These are phyloP conservation scores for Harlomillsia oculata DNA, from an alignment of 1,140 invertebrate genomes.

Conservation along the genomic window DNA sequence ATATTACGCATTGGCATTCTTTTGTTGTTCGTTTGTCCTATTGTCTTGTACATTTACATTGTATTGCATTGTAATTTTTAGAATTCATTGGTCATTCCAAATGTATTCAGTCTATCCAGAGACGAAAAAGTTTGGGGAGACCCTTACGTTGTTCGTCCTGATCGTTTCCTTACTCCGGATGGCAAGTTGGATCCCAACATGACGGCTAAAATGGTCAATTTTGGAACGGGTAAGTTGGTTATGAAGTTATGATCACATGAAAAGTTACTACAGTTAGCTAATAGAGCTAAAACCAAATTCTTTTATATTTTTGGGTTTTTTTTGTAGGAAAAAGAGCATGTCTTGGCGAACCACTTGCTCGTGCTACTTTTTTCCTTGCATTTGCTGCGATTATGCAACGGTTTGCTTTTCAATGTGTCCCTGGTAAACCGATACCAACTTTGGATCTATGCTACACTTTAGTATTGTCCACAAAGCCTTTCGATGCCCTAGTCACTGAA, in stretches of 20 bases:
- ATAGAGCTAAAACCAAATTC: too few relatives aligned
- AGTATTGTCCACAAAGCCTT: too few relatives aligned
- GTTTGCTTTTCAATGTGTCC: constrained; percentile 2
- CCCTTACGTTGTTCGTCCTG: constrained; percentile 20
- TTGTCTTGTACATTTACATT: background rate
- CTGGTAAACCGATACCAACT: background rate
- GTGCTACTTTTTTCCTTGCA: constrained; percentile 35
- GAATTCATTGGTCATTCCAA: constrained; percentile 17
- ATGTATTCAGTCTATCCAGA: constrained; percentile 13
- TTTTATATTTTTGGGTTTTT: too few relatives aligned
- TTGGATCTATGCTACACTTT: too few relatives aligned
- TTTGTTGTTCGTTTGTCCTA: background rate
- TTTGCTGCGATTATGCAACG: constrained; percentile 33
- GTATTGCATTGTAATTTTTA: background rate
- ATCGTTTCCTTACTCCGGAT: constrained; percentile 19
- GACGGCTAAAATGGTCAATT: constrained; percentile 10
- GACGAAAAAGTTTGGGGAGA: constrained; percentile 23
- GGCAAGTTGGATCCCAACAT: constrained; percentile 2
- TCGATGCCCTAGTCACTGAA: too few relatives aligned
- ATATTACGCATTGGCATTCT: background rate
- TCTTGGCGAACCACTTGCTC: constrained; percentile 36
- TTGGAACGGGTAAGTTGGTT: constrained; percentile 25
- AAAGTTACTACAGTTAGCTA: too few relatives aligned
- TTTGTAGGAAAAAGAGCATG: constrained; percentile 54
- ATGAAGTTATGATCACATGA: too few relatives aligned